phyloP scores from a whole-genome alignment of 35 echinoderm and acorn worm genomes.

The Apostichopus parvimensis region DNA sequence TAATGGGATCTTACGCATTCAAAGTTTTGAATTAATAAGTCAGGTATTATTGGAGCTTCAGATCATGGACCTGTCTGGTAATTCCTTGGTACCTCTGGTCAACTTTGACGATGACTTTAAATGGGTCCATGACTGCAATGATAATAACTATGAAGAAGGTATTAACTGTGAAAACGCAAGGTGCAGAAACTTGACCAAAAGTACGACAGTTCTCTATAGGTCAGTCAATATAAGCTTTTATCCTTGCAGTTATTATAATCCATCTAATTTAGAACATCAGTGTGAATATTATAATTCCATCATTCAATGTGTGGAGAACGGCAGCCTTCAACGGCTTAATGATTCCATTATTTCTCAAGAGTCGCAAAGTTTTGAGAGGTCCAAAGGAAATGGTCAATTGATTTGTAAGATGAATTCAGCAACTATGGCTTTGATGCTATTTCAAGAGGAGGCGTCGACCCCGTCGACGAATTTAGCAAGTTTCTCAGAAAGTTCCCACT shows the following conservation, averaged over 20 bases:
- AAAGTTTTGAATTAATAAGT: background rate
- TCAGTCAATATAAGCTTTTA: background rate
- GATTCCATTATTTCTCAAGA: background rate
- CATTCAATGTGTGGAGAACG: background rate
- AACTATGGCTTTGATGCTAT: background rate
- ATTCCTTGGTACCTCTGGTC: background rate
- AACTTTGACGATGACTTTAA: background rate
- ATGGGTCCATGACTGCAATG: background rate
- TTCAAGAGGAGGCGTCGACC: no score
- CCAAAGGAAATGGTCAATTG: background rate
- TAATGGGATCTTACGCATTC: background rate
- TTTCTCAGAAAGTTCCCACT: background rate
- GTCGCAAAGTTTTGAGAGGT: background rate
- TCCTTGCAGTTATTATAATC: background rate
- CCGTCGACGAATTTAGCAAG: background rate
- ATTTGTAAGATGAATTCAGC: background rate
- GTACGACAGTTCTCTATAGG: background rate
- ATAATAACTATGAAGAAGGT: background rate
- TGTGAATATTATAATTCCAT: background rate
- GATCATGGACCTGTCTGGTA: background rate
- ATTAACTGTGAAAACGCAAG: background rate
- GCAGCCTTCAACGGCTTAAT: background rate
- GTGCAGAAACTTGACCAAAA: background rate
- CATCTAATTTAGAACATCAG: background rate
- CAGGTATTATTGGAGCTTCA: background rate